Evolutionary conservation across 2,113 vertebrate species (phyloP).

Genomic region (Megaceryle maxima): DNA sequence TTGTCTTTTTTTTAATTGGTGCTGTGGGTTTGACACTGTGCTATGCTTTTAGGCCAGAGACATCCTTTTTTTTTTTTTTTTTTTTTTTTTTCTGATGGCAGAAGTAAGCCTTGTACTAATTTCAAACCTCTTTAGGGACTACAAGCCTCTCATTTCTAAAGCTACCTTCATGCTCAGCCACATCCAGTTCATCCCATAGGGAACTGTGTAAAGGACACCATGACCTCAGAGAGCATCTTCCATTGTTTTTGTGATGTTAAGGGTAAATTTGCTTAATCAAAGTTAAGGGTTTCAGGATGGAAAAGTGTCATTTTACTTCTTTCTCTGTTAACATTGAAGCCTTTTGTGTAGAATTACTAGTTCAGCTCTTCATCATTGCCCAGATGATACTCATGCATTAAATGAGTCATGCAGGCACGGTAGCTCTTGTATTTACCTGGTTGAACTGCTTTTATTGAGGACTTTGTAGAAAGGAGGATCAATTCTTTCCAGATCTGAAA

Average conservation of each 20-base stretch:
- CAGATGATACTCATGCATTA: not conserved
- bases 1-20: not conserved
- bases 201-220: not conserved
- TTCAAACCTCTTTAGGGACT: not conserved
- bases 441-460: not conserved
- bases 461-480: not conserved
- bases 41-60: not conserved
- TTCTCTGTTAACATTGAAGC: not conserved
- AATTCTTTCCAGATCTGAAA: not conserved
- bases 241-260: not conserved
- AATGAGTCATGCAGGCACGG: not conserved
- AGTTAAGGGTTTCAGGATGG: not conserved
- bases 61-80: too few relatives aligned
- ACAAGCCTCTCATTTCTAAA: not conserved
- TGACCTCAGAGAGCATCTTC: not conserved
- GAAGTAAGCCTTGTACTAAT: not conserved
- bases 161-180: not conserved
- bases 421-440: not conserved
- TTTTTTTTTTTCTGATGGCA: not conserved
- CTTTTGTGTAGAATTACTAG: not conserved
- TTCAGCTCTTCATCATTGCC: not conserved
- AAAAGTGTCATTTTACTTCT: not conserved
- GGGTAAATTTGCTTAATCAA: not conserved
- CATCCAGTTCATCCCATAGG: not conserved
- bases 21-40: not conserved